Evolutionary conservation across 2,797 vertebrate genomes (phyloP).

Genomic region (Enteromius paludinosus): DNA sequence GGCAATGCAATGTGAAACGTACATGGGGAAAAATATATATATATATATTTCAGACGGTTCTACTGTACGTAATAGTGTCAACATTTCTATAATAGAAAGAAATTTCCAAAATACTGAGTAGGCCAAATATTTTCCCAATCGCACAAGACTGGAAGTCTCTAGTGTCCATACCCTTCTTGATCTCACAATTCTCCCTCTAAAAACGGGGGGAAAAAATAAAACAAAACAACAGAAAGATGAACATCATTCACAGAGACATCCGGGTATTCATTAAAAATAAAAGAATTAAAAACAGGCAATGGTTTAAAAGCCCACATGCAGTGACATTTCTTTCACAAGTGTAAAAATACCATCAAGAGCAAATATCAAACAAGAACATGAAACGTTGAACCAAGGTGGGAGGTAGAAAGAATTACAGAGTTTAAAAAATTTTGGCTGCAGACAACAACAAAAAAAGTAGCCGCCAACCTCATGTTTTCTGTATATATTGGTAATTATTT

Average conservation of each 20-base stretch:
- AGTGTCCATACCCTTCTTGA: conserved; percentile 56
- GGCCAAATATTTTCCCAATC: conserved; percentile 47
- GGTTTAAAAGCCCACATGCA: conserved; percentile 27
- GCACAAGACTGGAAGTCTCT: conserved; percentile 40
- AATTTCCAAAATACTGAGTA: conserved; percentile 67
- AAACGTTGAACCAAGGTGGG: conserved; percentile 33
- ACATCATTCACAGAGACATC: conserved; percentile 21
- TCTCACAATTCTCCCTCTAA: conserved; percentile 22
- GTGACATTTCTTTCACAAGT: conserved; percentile 5
- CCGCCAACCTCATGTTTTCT: conserved; percentile 6
- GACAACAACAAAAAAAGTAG: not conserved
- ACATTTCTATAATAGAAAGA: conserved; percentile 56
- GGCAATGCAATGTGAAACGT: conserved; percentile 68
- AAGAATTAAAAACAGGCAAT: conserved; percentile 67
- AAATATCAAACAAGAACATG: conserved; percentile 17
- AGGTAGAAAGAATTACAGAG: conserved; percentile 47
- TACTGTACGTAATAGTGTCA: conserved; percentile 66
- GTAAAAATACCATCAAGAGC: conserved; percentile 30
- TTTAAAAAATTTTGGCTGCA: conserved; percentile 20
- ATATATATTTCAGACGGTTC: conserved; percentile 58
- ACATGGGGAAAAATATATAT: conserved; percentile 52
- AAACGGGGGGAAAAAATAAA: conserved; percentile 14
- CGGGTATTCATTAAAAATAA: conserved; percentile 18
- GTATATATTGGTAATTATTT: not conserved
- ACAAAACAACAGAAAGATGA: not conserved